Base-by-base conservation (phyloP, 2,113 vertebrate species). In the Nyctereutes procyonoides region DNA sequence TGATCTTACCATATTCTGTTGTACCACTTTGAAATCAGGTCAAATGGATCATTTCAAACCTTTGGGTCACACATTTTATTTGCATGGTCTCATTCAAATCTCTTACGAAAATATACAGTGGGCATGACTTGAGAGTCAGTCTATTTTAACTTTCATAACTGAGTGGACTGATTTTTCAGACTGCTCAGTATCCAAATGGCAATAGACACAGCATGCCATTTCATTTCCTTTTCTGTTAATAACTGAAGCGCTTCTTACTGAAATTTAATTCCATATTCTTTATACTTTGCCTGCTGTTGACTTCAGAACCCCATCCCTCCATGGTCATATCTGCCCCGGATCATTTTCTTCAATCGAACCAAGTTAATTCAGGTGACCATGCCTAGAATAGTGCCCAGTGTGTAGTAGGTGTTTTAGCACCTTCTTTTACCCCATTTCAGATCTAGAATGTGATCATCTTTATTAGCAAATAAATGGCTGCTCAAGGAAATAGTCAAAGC, bases 11-110 rank as follows among this genome's bases (percentile, higher is more conserved):
- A 51, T 56, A 84, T 95, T 94, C 63, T 81, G 7, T 43, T 92
- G 26, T 26, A 91, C 30, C n/a, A 83, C 51, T 90, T 94, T 96
- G 56, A 67, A 83, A 91, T 62, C 56, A 93, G 82, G 71, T 93
- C 82, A 97, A 88, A 94, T 71, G 51, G 56, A 86, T 97, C 20
- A 56, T 90, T 82, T 97, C 86, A 97, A 90, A 90, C 17, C 35
- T 95, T 93, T 80, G 69, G 58, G 93, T 13, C 62, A 76, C 60
- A 63, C 16, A 35, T 92, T 97, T 92, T 90, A 82, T 67, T 87
- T 93, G n/a, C 58, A 92, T 55, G 88, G 77, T 55, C 24, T 93
- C 71, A 55, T 17, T 73, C 48, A 87, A 82, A 58, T 84, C 56
- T 71, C n/a, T 55, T 89, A 19, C 86, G 82, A 94, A 96, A 80